Conservation (phyloP, 2,797 vertebrate species). For the Anableps anableps region DNA sequence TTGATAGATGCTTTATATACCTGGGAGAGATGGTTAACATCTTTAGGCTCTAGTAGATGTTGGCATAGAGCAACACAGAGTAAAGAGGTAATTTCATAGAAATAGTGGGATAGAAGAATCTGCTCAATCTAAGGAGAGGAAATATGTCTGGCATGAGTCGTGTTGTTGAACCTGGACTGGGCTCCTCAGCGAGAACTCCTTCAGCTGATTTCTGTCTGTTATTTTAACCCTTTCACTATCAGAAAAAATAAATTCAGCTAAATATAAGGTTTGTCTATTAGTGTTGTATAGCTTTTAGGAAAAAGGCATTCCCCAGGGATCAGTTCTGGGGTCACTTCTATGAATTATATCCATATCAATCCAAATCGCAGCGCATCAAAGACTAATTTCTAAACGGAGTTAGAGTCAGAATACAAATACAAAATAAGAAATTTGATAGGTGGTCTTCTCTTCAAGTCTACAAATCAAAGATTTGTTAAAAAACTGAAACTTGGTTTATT, state of each 20-base stretch:
- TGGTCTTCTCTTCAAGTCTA: not conserved
- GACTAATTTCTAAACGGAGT: not conserved
- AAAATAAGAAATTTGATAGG: not conserved
- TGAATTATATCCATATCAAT: not conserved
- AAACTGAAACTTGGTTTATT: not conserved
- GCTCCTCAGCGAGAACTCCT: conserved; percentile 12
- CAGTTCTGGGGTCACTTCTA: not conserved
- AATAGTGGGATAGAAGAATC: conserved; percentile 4
- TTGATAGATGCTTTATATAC: conserved; percentile 39
- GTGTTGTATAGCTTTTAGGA: not conserved
- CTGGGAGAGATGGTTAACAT: conserved; percentile 60
- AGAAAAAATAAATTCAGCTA: not conserved
- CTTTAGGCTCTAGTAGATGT: conserved; percentile 23
- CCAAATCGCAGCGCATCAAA: not conserved
- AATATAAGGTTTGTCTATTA: conserved; percentile 12
- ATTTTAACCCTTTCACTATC: conserved; percentile 1
- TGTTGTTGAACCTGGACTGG: conserved; percentile 5
- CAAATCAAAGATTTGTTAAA: not conserved
- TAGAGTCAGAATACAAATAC: not conserved
- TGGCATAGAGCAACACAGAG: conserved; percentile 4
- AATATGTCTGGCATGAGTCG: conserved; percentile 7
- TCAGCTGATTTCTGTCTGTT: conserved; percentile 18
- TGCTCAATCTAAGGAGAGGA: not conserved
- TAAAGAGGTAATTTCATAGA: conserved; percentile 12
- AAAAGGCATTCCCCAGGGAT: not conserved